Evolutionary conservation across 2,888 invertebrate species (phyloP).

Genomic region (Pyrrhia umbra): DNA sequence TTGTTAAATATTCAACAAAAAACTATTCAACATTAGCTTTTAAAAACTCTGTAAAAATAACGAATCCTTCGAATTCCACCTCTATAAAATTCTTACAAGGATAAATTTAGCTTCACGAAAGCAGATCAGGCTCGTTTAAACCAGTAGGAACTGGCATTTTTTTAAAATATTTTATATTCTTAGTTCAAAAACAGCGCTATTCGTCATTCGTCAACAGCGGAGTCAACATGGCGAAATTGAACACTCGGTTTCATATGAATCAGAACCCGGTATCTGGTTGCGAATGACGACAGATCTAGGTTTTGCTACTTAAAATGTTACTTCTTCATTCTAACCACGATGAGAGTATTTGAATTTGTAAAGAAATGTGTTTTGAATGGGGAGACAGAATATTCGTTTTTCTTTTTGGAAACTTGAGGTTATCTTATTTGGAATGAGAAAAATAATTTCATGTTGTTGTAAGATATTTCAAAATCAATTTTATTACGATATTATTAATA

Average conservation of each 20-base stretch:
- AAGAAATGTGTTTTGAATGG: constrained; percentile 26
- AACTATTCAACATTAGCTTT: constrained; percentile 29
- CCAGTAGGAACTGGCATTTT: constrained; percentile 34
- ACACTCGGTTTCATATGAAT: constrained; percentile 52
- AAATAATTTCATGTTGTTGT: too few species aligned
- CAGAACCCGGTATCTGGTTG: constrained; percentile 56
- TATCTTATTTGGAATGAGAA: neutral
- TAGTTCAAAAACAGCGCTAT: constrained; percentile 49
- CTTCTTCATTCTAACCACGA: constrained; percentile 29
- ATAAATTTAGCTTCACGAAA: constrained; percentile 37
- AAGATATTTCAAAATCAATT: too few species aligned
- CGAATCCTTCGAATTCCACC: constrained; percentile 28
- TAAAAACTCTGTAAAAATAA: constrained; percentile 35
- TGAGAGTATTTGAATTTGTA: constrained; percentile 31
- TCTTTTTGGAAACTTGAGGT: constrained; percentile 19
- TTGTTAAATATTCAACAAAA: constrained; percentile 22
- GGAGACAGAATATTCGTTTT: constrained; percentile 5
- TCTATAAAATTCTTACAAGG: constrained; percentile 33
- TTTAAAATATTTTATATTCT: constrained; percentile 57
- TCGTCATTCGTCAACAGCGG: constrained; percentile 62
- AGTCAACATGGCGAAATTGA: constrained; percentile 64
- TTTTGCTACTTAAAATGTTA: constrained; percentile 47
- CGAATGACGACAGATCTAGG: constrained; percentile 43
- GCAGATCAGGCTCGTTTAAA: constrained; percentile 19
- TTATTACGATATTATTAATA: too few species aligned